A percentile compares a stretch with the other conserved stretches of the same genome.
Conservation (phyloP, 2,888 invertebrate genomes). For the Chaitophorus viminalis region DNA sequence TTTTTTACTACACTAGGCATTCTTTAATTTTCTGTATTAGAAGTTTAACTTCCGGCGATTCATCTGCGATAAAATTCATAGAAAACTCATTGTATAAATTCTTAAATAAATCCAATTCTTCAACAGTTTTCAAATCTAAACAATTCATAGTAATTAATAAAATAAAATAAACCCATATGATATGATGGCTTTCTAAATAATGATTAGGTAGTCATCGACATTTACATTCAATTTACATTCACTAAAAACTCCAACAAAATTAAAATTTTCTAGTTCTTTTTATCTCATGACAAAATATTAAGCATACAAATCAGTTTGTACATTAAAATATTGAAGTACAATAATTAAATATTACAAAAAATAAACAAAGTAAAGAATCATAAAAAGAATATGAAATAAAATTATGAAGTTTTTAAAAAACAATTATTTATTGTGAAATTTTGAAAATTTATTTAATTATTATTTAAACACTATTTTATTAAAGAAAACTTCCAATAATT, state of each 20-base stretch:
- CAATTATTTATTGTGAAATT: no score
- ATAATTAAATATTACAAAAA: no score
- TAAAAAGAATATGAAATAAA: no score
- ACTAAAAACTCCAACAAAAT: neutral
- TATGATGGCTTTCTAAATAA: neutral
- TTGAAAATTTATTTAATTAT: no score
- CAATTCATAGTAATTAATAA: slow-evolving; percentile 9
- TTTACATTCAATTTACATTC: neutral
- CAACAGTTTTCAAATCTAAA: slow-evolving; percentile 49
- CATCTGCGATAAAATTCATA: slow-evolving; percentile 50
- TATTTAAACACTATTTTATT: no score
- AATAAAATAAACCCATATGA: neutral
- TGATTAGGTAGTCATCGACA: neutral
- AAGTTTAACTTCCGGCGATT: slow-evolving; percentile 58
- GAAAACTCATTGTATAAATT: slow-evolving; percentile 51
- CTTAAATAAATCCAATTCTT: slow-evolving; percentile 45
- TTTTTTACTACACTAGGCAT: slow-evolving; percentile 22
- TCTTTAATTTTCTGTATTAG: slow-evolving; percentile 51
- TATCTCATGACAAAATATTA: no score
- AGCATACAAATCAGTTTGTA: no score
- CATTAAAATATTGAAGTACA: no score
- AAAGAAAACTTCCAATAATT: no score
- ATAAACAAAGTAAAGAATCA: no score
- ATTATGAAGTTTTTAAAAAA: no score
- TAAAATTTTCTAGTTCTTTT: no score